Evolutionary conservation across 2,888 invertebrate genomes (phyloP).

Genomic region (Parnassius glacialis): DNA sequence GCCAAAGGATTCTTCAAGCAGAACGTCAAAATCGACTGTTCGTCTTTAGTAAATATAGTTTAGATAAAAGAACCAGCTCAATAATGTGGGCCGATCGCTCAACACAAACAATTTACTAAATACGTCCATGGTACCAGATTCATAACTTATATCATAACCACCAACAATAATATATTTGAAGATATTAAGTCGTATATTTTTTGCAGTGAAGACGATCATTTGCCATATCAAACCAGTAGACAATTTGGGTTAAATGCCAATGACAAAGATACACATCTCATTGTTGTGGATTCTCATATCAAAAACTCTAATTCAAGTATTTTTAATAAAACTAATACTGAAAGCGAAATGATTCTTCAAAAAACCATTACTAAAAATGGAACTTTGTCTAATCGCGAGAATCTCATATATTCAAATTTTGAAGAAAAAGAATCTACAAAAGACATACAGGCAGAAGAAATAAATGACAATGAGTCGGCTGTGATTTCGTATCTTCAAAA

Average conservation of each 20-base stretch:
- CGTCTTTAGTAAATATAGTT: conserved; percentile 48
- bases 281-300: not conserved
- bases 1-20: conserved; percentile 46
- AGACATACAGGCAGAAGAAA: not conserved
- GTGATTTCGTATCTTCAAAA: not conserved
- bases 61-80: conserved; percentile 35
- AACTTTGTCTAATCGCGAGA: not conserved
- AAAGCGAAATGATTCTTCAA: not conserved
- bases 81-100: conserved; percentile 34
- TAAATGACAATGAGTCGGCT: not conserved
- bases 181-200: not conserved
- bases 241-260: not conserved
- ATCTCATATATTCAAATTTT: not conserved
- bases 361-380: not conserved
- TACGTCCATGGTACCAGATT: not conserved
- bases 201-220: not conserved
- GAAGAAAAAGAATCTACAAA: not conserved
- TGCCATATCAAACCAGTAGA: not conserved
- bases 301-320: not conserved
- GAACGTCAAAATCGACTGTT: conserved; percentile 48
- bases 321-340: not conserved
- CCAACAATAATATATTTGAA: not conserved
- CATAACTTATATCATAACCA: not conserved
- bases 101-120: conserved; percentile 43
- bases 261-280: not conserved